Evolutionary conservation across 2,888 invertebrate genomes (phyloP).

Genomic region (Epinotia brunnichana): DNA sequence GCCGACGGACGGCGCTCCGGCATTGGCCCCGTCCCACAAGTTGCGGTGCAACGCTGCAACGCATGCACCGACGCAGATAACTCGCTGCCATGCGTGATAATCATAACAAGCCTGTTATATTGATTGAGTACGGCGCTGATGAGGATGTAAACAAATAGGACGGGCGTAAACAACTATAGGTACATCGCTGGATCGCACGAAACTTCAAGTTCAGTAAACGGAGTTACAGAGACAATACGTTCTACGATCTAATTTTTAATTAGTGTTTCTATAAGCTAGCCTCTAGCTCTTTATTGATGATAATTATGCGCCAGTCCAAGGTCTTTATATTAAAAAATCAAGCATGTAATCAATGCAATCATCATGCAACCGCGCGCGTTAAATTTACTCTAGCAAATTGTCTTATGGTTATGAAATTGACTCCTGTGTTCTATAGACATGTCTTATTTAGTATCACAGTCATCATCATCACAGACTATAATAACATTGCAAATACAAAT

Average conservation of each 20-base stretch:
- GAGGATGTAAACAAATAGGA: constrained; percentile 35
- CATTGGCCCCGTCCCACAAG: constrained; percentile 42
- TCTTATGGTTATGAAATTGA: neutral
- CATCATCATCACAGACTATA: neutral
- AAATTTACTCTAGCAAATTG: neutral
- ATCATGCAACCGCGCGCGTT: neutral
- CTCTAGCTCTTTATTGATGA: neutral
- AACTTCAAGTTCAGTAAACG: neutral
- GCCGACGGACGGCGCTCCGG: constrained; percentile 44
- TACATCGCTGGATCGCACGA: neutral
- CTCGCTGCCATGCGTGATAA: constrained; percentile 35
- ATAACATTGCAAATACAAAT: neutral
- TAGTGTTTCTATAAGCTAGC: neutral
- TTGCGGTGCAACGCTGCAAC: constrained; percentile 40
- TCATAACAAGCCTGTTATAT: constrained; percentile 35
- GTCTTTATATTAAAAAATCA: neutral
- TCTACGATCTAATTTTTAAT: neutral
- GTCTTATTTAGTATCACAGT: no score
- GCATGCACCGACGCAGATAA: constrained; percentile 33
- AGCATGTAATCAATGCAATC: neutral
- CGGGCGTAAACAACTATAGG: constrained; percentile 8
- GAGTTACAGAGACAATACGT: neutral
- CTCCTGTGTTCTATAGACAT: neutral
- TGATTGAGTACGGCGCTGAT: constrained; percentile 34
- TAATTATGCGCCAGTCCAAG: neutral